A percentile compares a stretch with the other conserved stretches of the same genome.
These are phyloP conservation scores for Smutsia gigantea DNA, from an alignment of 2,797 vertebrate genomes.

Conservation along the genomic window DNA sequence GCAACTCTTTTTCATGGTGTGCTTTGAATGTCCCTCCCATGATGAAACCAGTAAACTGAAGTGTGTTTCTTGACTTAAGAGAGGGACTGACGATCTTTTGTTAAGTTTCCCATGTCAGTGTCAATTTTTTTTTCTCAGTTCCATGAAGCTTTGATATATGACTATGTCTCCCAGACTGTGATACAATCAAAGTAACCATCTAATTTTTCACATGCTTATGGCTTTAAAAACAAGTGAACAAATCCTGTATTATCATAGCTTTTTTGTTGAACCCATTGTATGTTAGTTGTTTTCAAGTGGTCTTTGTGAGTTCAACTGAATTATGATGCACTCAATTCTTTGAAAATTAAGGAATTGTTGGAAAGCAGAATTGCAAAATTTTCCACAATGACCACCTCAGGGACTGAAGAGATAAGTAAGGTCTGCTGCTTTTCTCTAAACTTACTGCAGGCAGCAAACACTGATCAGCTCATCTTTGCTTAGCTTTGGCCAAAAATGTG, in stretches of 20 bases:
- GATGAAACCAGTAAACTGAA: neutral
- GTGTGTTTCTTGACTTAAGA: neutral
- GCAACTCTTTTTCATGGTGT: neutral
- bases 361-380: neutral
- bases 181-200: neutral
- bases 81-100: neutral
- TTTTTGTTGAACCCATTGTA: neutral
- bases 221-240: neutral
- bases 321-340: neutral
- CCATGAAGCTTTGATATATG: neutral
- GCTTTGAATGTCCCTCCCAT: neutral
- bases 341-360: neutral
- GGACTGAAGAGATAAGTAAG: neutral
- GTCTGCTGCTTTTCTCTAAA: neutral
- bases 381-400: neutral
- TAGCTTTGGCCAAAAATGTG: neutral
- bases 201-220: neutral
- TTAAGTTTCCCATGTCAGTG: neutral
- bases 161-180: neutral
- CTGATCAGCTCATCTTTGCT: neutral
- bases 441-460: neutral
- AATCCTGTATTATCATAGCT: neutral
- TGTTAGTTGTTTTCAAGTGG: neutral
- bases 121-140: neutral
- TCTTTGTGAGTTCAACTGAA: neutral